These are phyloP conservation scores for Argyra leucocephala DNA, from an alignment of 2,888 invertebrate genomes.

Conservation along the genomic window DNA sequence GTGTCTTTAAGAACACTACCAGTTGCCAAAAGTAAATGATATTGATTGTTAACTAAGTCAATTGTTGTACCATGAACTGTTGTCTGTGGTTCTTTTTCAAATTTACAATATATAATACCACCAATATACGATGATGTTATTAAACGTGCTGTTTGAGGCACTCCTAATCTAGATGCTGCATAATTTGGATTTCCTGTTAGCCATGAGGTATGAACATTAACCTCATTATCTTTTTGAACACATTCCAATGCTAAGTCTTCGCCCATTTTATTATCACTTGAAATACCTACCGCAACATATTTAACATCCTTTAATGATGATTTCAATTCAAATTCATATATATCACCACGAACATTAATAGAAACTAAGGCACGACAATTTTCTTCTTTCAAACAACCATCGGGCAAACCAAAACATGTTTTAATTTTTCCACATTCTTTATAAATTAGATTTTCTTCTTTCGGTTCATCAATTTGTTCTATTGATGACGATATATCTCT, in stretches of 20 bases:
- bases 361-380: constrained; percentile 62
- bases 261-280: constrained; percentile 71
- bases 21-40: constrained; percentile 62
- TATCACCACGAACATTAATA: constrained; percentile 52
- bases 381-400: constrained; percentile 56
- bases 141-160: constrained; percentile 57
- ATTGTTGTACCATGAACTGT: constrained; percentile 54
- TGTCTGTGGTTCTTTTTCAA: constrained; percentile 57
- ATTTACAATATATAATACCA: constrained; percentile 66
- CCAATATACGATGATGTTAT: constrained; percentile 55
- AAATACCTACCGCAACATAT: constrained; percentile 72
- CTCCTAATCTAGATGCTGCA: constrained; percentile 32
- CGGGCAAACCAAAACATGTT: constrained; percentile 67
- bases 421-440: constrained; percentile 54
- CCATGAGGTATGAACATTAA: constrained; percentile 58
- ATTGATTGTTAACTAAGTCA: constrained; percentile 59
- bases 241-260: constrained; percentile 78
- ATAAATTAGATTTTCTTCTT: constrained; percentile 55
- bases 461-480: constrained; percentile 43
- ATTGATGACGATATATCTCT: constrained; percentile 42
- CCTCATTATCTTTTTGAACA: constrained; percentile 52
- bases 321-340: constrained; percentile 57
- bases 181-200: constrained; percentile 50
- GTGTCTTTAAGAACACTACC: constrained; percentile 44
- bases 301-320: constrained; percentile 47